Evolutionary conservation across 1,140 invertebrate genomes (phyloP), one percentile per base, ranked within the genome.

Genomic region (Drosophila lowei): DNA sequence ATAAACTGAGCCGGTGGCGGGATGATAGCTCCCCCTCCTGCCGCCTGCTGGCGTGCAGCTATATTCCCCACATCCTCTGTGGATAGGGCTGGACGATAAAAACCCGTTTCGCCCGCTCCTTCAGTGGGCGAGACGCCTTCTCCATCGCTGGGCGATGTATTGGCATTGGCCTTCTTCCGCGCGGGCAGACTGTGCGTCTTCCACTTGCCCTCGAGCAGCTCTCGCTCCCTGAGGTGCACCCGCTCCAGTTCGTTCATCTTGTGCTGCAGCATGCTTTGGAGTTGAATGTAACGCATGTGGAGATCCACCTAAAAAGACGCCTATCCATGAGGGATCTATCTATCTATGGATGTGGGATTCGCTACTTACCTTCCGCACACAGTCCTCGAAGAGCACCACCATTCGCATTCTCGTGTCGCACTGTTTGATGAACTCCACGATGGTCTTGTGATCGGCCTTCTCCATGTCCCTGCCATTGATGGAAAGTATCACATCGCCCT

Each of bases 381-480:
- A 98, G 90, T 99, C 97, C 93, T 98, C 97, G 90, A 98, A 98
- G 3, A 98, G 94, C 0, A 98, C 97, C 2, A 98, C 97, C 95
- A 98, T 97, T 58, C 97, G 93, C 96, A 99, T 97, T 63, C 97
- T 93, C 7, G 95, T 93, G 86, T 97, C 96, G 92, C 97, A 98
- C 72, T 95, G 94, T 91, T 97, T 97, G 48, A 99, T 98, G 77
- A 96, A 97, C 79, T 95, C 95, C 1, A 99, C 97, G 13, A 99
- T 93, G 25, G 96, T 95, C 77, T 97, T 95, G 90, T 99, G 98
- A 91, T 98, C 97, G 0, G 96, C 95, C 66, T 96, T 94, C 90
- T 98, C 97, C 94, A 99, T 97, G 85, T 97, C 96, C 30, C 94
- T 94, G 2, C 98, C 97, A 92, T 99, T 98, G 72, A 99, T 98